A percentile compares a stretch with the other conserved stretches of the same genome.
These are phyloP conservation scores for Lamproptera curius DNA, from an alignment of 2,888 invertebrate genomes.

Conservation along the genomic window DNA sequence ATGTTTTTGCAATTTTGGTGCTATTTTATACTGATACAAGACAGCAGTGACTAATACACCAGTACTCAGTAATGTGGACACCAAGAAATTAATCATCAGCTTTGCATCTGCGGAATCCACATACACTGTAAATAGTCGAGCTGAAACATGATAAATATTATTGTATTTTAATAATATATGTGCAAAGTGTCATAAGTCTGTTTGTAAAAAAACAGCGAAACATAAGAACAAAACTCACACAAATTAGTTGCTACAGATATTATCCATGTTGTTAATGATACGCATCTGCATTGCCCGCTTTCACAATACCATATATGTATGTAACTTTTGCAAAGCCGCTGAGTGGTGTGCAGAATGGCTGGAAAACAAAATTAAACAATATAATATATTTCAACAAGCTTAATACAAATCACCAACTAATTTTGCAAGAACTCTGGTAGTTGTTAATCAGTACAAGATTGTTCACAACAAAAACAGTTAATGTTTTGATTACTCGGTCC, in stretches of 20 bases:
- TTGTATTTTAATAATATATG: too few relatives aligned
- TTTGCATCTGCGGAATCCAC: constrained; percentile 87
- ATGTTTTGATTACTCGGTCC: too few relatives aligned
- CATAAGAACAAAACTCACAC: constrained; percentile 76
- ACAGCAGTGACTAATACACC: constrained; percentile 84
- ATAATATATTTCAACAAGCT: too few relatives aligned
- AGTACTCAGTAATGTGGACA: constrained; percentile 84
- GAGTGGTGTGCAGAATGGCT: constrained; percentile 88
- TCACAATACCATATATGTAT: constrained; percentile 85
- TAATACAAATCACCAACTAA: too few relatives aligned
- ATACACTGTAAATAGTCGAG: constrained; percentile 87
- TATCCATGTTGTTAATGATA: constrained; percentile 89
- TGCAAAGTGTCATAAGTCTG: too few relatives aligned
- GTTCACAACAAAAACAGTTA: too few relatives aligned
- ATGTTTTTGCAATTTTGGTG: background rate
- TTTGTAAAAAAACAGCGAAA: too few relatives aligned
- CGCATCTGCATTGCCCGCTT: constrained; percentile 85
- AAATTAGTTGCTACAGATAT: constrained; percentile 89
- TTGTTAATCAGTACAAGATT: too few relatives aligned
- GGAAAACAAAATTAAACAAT: too few relatives aligned
- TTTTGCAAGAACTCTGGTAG: too few relatives aligned
- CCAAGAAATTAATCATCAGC: constrained; percentile 84
- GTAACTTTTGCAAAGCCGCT: constrained; percentile 90
- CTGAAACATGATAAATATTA: constrained; percentile 66
- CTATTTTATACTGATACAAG: constrained; percentile 69